Percentiles rank a stretch among this genome's conserved stretches.
phyloP scores from a whole-genome alignment of 2,113 vertebrate genomes.

The Saccopteryx leptura region DNA sequence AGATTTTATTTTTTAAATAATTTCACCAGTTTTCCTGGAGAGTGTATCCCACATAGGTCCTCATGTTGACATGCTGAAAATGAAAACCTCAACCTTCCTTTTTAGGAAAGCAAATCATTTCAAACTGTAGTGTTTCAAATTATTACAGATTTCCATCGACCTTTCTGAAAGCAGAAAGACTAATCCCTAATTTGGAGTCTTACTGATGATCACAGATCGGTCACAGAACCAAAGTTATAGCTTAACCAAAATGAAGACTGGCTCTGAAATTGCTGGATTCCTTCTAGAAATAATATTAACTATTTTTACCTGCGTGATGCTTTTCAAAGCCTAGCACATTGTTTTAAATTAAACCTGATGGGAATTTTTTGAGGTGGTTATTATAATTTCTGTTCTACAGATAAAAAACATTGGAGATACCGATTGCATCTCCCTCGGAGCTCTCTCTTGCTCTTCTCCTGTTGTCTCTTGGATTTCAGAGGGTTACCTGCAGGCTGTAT shows the following conservation, averaged over 20 bases:
- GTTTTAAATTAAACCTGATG: neutral
- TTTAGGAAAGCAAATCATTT: neutral
- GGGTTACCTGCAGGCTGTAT: too few species aligned
- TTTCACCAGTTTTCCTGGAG: neutral
- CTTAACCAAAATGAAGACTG: neutral
- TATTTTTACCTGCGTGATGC: neutral
- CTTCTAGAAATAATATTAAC: neutral
- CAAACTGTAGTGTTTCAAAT: neutral
- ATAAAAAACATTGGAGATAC: neutral
- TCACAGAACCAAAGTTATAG: neutral
- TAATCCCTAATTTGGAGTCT: neutral
- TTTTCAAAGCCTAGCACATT: neutral
- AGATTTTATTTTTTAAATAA: neutral
- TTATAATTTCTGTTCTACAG: neutral
- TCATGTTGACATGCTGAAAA: neutral
- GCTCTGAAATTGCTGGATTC: neutral
- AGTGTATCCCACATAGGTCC: neutral
- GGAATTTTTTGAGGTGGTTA: neutral
- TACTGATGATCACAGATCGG: neutral
- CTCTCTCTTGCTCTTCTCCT: rapidly evolving
- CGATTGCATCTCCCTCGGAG: neutral
- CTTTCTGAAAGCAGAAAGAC: neutral
- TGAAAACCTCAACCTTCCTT: neutral
- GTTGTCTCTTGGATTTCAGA: neutral
- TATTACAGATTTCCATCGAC: neutral